These are phyloP conservation scores for Percopsis omiscomaycus DNA, from an alignment of 2,797 vertebrate genomes.

Conservation along the genomic window DNA sequence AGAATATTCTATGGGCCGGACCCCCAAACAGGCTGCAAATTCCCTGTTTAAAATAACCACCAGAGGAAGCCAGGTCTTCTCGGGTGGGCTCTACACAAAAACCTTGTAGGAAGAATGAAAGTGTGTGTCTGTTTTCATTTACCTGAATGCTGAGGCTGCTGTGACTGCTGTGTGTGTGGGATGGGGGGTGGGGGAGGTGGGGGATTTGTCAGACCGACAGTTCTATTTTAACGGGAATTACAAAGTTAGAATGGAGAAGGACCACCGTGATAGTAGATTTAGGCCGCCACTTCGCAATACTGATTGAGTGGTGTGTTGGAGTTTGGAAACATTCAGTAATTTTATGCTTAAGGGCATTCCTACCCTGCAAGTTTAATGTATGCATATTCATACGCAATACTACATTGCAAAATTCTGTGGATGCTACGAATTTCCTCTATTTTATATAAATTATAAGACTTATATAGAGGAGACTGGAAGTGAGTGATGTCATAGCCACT, in stretches of 20 bases:
- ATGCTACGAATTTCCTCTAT: neutral
- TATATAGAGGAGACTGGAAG: conserved; percentile 10
- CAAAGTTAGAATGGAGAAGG: conserved; percentile 34
- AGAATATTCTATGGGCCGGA: conserved; percentile 62
- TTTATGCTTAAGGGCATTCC: neutral
- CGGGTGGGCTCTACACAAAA: conserved; percentile 52
- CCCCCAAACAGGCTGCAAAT: conserved; percentile 58
- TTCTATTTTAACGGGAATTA: conserved; percentile 37
- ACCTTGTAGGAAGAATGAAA: conserved; percentile 61
- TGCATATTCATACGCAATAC: neutral
- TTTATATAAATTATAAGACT: neutral
- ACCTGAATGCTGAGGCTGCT: conserved; percentile 55
- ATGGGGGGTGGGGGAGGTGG: neutral
- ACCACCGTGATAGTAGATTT: conserved; percentile 35
- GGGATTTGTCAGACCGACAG: conserved; percentile 46
- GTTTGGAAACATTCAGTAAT: conserved; percentile 5
- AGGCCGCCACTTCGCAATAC: conserved; percentile 41
- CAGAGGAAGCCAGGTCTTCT: conserved; percentile 53
- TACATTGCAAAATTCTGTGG: conserved; percentile 7
- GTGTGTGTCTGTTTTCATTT: conserved; percentile 73
- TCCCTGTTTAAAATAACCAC: conserved; percentile 64
- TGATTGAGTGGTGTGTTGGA: conserved; percentile 27
- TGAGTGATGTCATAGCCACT: too few relatives aligned
- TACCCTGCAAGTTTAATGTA: neutral
- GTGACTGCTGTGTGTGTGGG: conserved; percentile 18